Conservation (phyloP, 2,888 invertebrate species). For the Drosophila flavopinicola region DNA sequence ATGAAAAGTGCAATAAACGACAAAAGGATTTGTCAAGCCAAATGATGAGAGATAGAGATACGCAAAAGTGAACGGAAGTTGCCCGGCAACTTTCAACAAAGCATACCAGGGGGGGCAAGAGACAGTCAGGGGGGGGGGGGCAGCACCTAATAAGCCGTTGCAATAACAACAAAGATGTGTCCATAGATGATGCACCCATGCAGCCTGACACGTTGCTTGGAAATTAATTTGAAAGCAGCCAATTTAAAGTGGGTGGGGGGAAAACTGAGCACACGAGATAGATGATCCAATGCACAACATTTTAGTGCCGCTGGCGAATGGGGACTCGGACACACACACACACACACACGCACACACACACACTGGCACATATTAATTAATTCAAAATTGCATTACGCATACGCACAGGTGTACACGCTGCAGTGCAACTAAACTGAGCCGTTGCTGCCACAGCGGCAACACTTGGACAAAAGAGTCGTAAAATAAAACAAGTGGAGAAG, state of each 20-base stretch:
- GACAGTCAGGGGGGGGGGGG: neutral
- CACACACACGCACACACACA: conserved; percentile 7
- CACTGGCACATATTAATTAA: conserved; percentile 66
- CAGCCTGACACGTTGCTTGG: conserved; percentile 59
- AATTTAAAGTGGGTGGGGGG: conserved; percentile 4
- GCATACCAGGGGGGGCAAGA: neutral
- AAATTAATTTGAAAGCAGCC: conserved; percentile 72
- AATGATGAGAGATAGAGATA: conserved; percentile 22
- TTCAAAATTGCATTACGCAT: conserved; percentile 75
- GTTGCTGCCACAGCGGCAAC: conserved; percentile 30
- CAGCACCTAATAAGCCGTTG: conserved; percentile 39
- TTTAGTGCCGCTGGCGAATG: conserved; percentile 61
- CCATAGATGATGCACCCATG: conserved; percentile 26
- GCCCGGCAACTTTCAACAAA: conserved; percentile 46
- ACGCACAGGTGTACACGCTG: conserved; percentile 68
- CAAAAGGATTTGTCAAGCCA: conserved; percentile 27
- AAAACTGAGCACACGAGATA: conserved; percentile 37
- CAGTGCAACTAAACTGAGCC: conserved; percentile 41
- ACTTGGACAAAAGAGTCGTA: conserved; percentile 69
- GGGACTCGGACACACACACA: conserved; percentile 7
- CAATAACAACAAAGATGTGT: conserved; percentile 39
- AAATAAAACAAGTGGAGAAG: no score
- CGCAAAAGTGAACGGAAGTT: conserved; percentile 53
- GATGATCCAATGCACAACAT: conserved; percentile 68
- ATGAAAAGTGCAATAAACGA: conserved; percentile 36